phyloP scores from a whole-genome alignment of 92 coral and sea anemone species.

The Metridium senile region DNA sequence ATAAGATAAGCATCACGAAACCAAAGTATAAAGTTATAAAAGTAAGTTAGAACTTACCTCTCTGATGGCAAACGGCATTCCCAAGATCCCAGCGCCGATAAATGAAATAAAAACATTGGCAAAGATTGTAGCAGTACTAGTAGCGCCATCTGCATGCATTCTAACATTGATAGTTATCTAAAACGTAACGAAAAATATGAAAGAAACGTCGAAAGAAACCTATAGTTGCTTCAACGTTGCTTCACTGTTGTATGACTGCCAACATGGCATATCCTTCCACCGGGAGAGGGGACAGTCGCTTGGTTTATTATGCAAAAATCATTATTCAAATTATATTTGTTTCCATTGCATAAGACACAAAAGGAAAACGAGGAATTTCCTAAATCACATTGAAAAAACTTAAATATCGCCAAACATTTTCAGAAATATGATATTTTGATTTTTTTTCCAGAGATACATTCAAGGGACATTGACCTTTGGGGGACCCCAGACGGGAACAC shows the following conservation, averaged over 20 bases:
- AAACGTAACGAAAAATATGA: background rate
- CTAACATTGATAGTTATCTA: background rate
- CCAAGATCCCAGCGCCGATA: conserved; percentile 99
- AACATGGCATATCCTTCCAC: conserved; percentile 33
- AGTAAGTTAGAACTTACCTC: too few relatives aligned
- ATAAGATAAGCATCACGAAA: background rate
- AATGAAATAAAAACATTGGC: conserved; percentile 96
- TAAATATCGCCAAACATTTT: too few relatives aligned
- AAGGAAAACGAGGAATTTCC: too few relatives aligned
- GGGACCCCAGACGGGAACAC: background rate
- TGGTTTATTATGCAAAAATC: too few relatives aligned
- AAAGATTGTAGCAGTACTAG: conserved; percentile 87
- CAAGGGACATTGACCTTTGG: background rate
- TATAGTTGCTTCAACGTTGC: background rate
- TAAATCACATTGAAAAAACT: too few relatives aligned
- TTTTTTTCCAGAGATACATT: background rate
- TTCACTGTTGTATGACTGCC: conserved; percentile 25
- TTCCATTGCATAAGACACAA: too few relatives aligned
- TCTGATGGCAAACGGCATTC: conserved; percentile 96
- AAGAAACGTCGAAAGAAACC: conserved; percentile 3
- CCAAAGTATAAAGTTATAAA: background rate
- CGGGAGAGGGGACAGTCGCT: conserved; percentile 5
- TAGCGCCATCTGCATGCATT: conserved; percentile 90
- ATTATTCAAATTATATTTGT: too few relatives aligned
- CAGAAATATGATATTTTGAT: too few relatives aligned